Evolutionary conservation across 2,888 invertebrate species (phyloP).

Genomic region (Stratiomys singularior): DNA sequence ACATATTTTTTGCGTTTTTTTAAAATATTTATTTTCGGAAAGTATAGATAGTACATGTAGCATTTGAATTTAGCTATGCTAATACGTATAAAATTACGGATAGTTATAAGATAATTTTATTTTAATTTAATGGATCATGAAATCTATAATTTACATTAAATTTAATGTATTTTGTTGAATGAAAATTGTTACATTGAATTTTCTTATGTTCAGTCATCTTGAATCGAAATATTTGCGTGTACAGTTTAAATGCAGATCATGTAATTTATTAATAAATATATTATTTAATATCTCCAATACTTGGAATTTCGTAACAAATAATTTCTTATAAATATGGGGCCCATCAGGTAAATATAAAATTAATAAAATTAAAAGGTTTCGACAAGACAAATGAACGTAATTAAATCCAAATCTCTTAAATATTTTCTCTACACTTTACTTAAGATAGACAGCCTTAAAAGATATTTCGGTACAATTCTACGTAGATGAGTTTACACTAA

Average conservation of each 20-base stretch:
- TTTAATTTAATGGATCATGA: not conserved
- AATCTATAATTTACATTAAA: conserved; percentile 1
- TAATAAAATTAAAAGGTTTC: conserved; percentile 29
- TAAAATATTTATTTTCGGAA: too few relatives aligned
- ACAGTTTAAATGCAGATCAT: not conserved
- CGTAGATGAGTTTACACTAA: not conserved
- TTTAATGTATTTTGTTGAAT: not conserved
- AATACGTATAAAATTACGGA: not conserved
- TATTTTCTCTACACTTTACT: not conserved
- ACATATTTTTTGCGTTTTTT: not conserved
- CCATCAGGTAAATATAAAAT: not conserved
- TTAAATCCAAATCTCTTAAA: conserved; percentile 5
- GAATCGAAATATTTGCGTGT: conserved; percentile 10
- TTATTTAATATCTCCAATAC: too few relatives aligned
- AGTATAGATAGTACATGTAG: not conserved
- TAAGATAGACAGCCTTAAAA: not conserved
- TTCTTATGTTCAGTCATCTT: conserved; percentile 41
- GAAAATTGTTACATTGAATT: not conserved
- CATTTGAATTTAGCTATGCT: not conserved
- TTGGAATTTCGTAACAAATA: too few relatives aligned
- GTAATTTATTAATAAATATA: not conserved
- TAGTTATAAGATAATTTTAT: not conserved
- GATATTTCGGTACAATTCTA: not conserved
- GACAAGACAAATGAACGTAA: conserved; percentile 51
- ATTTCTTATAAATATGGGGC: not conserved